Evolutionary conservation across 2,113 vertebrate genomes (phyloP).

Genomic region (Rhynchomys soricoides): DNA sequence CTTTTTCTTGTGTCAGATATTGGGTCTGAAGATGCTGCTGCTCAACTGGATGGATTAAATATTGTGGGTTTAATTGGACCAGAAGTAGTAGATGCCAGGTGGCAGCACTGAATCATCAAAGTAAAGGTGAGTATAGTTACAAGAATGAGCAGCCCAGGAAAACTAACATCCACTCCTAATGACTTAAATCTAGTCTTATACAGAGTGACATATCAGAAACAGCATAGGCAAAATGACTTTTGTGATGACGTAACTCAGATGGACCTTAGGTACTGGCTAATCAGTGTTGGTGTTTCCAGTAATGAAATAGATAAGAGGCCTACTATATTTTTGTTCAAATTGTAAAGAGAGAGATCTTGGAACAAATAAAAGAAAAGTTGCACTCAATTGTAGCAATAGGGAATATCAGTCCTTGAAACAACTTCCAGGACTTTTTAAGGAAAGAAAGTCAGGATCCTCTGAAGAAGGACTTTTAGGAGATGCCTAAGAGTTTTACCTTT

Average conservation of each 20-base stretch:
- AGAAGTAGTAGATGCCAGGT: too few relatives aligned
- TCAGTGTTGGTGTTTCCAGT: not conserved
- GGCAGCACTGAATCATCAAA: not conserved
- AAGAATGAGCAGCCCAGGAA: not conserved
- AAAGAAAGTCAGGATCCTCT: not conserved
- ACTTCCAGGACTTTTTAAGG: not conserved
- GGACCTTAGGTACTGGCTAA: not conserved
- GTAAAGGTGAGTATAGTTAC: not conserved
- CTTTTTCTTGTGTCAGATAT: not conserved
- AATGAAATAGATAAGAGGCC: not conserved
- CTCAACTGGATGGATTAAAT: not conserved
- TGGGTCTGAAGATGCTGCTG: not conserved
- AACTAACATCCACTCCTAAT: too few relatives aligned
- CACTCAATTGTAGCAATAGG: not conserved
- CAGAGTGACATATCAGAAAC: too few relatives aligned
- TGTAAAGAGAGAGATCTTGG: not conserved
- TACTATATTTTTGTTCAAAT: not conserved
- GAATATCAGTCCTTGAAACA: not conserved
- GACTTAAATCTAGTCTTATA: not conserved
- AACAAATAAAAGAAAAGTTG: not conserved
- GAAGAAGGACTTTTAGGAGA: not conserved
- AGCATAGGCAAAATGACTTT: not conserved
- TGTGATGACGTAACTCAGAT: not conserved
- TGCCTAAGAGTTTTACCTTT: not conserved
- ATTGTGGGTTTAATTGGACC: not conserved